These are phyloP conservation scores for Hiodon alosoides DNA, from an alignment of 2,113 vertebrate species.

Conservation along the genomic window DNA sequence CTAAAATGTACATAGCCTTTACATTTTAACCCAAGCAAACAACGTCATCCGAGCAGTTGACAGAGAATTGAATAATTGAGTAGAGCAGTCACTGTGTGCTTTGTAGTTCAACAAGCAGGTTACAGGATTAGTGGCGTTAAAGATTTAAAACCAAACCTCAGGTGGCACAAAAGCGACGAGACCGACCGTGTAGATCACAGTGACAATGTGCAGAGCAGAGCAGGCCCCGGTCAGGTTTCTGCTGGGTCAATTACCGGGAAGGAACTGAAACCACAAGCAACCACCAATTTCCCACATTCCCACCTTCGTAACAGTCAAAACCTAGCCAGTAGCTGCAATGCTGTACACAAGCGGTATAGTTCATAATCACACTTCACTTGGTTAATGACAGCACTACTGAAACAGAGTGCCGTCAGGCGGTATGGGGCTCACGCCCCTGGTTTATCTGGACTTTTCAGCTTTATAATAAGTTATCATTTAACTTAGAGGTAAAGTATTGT, in stretches of 20 bases:
- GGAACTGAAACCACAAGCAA: slow-evolving; percentile 59
- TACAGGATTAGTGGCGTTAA: slow-evolving; percentile 10
- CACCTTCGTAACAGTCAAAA: slow-evolving; percentile 33
- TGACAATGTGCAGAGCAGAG: slow-evolving; percentile 51
- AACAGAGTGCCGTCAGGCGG: background rate
- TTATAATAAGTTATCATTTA: no score
- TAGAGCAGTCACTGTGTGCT: background rate
- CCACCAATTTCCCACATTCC: slow-evolving; percentile 38
- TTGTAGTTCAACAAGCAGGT: background rate
- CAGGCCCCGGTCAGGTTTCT: slow-evolving; percentile 51
- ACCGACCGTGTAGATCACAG: slow-evolving; percentile 39
- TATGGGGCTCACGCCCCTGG: no score
- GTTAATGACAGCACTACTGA: background rate
- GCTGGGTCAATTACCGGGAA: slow-evolving; percentile 65
- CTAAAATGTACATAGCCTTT: background rate
- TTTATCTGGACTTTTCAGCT: no score
- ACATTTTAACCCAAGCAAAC: background rate
- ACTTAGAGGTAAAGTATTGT: no score
- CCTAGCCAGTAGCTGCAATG: background rate
- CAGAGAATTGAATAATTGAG: slow-evolving; percentile 19
- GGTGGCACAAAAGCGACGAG: background rate
- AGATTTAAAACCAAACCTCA: slow-evolving; percentile 8
- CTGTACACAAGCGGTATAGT: background rate
- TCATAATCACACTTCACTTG: background rate
- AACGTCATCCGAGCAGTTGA: background rate